These are phyloP conservation scores for Pachycephala philippinensis DNA, from an alignment of 2,113 vertebrate species.

Conservation along the genomic window DNA sequence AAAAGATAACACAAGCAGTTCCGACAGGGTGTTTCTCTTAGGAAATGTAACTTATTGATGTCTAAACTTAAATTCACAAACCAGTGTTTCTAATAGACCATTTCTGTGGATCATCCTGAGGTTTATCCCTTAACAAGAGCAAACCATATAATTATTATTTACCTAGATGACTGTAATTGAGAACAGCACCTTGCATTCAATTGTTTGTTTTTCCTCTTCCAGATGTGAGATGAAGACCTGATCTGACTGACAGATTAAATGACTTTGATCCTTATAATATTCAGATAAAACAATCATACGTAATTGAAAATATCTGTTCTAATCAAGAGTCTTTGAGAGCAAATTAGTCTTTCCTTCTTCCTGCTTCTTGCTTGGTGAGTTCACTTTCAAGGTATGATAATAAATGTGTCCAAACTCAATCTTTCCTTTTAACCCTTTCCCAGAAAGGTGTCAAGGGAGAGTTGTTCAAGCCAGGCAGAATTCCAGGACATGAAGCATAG, in stretches of 20 bases:
- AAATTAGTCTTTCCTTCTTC: constrained; percentile 19
- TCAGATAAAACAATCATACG: constrained; percentile 1
- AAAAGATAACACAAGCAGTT: background rate
- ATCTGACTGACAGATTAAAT: constrained; percentile 35
- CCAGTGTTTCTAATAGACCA: background rate
- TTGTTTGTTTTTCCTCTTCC: constrained; percentile 35
- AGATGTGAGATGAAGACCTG: constrained; percentile 20
- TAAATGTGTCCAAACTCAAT: background rate
- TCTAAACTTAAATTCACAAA: background rate
- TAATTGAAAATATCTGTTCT: constrained; percentile 52
- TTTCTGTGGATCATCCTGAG: background rate
- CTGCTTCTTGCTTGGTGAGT: constrained; percentile 2
- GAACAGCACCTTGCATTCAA: constrained; percentile 33
- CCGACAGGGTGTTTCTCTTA: background rate
- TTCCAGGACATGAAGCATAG: background rate
- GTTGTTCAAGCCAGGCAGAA: background rate
- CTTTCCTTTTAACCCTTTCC: background rate
- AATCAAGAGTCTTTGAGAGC: constrained; percentile 9
- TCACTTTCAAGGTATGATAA: constrained; percentile 26
- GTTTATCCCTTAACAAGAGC: constrained; percentile 3
- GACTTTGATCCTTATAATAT: constrained; percentile 21
- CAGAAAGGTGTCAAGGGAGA: background rate
- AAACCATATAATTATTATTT: constrained; percentile 21
- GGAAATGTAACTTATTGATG: background rate
- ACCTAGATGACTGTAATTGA: constrained; percentile 38